Conservation (phyloP, 2,888 invertebrate species). For the Automeris io region DNA sequence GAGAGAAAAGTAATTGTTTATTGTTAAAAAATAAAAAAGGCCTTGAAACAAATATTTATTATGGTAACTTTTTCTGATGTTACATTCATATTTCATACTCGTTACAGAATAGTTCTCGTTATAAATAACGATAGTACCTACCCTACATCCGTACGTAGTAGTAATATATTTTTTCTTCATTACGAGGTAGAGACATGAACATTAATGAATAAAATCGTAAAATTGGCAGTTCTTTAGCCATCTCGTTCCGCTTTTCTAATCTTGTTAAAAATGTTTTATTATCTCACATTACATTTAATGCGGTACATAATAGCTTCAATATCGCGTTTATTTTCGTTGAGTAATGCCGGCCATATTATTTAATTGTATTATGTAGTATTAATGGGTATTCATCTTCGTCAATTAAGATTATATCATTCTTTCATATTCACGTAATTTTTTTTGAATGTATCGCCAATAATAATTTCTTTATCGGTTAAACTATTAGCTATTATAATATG, state of each 20-base stretch:
- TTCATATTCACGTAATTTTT: no score
- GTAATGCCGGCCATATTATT: slow-evolving; percentile 3
- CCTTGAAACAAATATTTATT: no score
- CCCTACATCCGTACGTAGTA: no score
- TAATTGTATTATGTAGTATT: background rate
- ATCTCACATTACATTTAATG: slow-evolving; percentile 21
- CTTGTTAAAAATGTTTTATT: slow-evolving; percentile 29
- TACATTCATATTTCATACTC: no score
- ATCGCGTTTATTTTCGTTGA: slow-evolving; percentile 4
- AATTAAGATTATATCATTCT: background rate
- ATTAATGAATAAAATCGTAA: background rate
- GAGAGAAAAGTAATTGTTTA: no score
- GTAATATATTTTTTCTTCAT: slow-evolving; percentile 5
- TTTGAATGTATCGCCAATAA: no score
- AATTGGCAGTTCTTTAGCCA: slow-evolving; percentile 2
- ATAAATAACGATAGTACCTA: background rate
- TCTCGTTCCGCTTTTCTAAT: slow-evolving; percentile 55
- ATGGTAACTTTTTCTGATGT: no score
- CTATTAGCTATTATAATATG: no score
- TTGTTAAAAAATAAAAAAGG: no score
- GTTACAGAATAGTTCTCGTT: background rate
- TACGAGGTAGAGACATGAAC: background rate
- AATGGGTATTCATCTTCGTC: background rate
- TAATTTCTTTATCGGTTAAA: no score
- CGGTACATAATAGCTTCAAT: slow-evolving; percentile 5